Evolutionary conservation across 2,888 invertebrate species (phyloP).

Genomic region (Craniophora ligustri): DNA sequence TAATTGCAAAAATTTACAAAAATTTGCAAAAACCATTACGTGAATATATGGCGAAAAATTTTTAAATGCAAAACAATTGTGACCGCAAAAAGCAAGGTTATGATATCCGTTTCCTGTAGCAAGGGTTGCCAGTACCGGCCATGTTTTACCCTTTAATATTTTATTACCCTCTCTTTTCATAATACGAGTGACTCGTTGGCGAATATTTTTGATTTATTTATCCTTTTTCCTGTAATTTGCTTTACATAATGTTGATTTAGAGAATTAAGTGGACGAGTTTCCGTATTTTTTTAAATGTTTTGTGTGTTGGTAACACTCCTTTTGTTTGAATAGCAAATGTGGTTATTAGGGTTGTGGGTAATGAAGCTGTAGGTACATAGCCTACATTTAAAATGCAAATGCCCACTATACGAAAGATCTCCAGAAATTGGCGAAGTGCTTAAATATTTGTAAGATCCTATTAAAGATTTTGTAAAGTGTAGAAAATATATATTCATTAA

Average conservation of each 20-base stretch:
- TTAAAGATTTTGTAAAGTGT: no score
- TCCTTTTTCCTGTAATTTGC: slow-evolving; percentile 49
- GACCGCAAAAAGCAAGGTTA: slow-evolving; percentile 67
- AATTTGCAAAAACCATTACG: slow-evolving; percentile 28
- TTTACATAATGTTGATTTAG: slow-evolving; percentile 56
- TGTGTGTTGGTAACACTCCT: slow-evolving; percentile 2
- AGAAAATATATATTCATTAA: no score
- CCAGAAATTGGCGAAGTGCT: no score
- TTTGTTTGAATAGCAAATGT: neutral
- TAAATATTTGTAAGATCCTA: no score
- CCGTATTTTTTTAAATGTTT: slow-evolving; percentile 36
- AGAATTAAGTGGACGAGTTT: slow-evolving; percentile 48
- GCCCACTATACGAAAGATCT: no score
- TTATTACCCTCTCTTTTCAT: slow-evolving; percentile 59
- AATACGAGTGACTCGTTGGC: slow-evolving; percentile 45
- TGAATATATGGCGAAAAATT: slow-evolving; percentile 54
- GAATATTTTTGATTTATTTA: slow-evolving; percentile 57
- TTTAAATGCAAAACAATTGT: slow-evolving; percentile 59
- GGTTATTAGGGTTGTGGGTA: neutral
- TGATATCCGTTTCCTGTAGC: slow-evolving; percentile 68
- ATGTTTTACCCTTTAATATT: slow-evolving; percentile 68
- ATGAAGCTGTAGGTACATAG: no score
- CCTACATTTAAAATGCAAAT: no score
- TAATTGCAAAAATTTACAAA: slow-evolving; percentile 23
- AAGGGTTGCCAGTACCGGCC: slow-evolving; percentile 63